Evolutionary conservation across 2,888 invertebrate species (phyloP).

Genomic region (Ichneumon xanthorius): DNA sequence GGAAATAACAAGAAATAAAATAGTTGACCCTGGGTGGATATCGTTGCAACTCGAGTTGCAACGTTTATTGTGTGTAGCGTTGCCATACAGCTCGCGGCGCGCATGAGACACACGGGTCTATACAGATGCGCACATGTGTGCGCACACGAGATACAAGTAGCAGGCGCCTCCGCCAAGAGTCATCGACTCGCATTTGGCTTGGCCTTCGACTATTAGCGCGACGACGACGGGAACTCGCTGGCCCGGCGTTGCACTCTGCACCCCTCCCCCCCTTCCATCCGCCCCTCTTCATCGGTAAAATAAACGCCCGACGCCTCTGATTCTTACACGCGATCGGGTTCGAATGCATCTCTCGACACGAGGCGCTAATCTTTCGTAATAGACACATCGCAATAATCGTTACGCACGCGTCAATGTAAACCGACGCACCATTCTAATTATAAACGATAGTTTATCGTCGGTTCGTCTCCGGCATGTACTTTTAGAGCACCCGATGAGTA

Average conservation of each 20-base stretch:
- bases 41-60: constrained; percentile 65
- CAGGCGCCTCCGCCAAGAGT: constrained; percentile 73
- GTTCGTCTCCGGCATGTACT: too few relatives aligned
- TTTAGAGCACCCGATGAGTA: too few relatives aligned
- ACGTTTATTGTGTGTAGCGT: constrained; percentile 65
- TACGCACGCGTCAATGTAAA: not conserved
- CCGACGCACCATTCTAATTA: constrained; percentile 16
- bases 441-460: not conserved
- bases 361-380: constrained; percentile 45
- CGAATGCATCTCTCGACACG: constrained; percentile 6
- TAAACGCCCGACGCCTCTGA: not conserved
- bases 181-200: constrained; percentile 78
- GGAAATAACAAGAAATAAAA: constrained; percentile 45
- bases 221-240: constrained; percentile 44
- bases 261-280: not conserved
- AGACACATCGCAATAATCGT: constrained; percentile 15
- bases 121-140: not conserved
- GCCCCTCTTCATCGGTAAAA: too few relatives aligned
- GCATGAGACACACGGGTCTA: constrained; percentile 52
- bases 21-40: constrained; percentile 63
- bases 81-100: constrained; percentile 43
- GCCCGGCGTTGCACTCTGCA: constrained; percentile 34
- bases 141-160: constrained; percentile 40
- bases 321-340: constrained; percentile 15
- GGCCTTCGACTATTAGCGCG: constrained; percentile 79